Evolutionary conservation across 2,888 invertebrate species (phyloP).

Genomic region (Panopea generosa): DNA sequence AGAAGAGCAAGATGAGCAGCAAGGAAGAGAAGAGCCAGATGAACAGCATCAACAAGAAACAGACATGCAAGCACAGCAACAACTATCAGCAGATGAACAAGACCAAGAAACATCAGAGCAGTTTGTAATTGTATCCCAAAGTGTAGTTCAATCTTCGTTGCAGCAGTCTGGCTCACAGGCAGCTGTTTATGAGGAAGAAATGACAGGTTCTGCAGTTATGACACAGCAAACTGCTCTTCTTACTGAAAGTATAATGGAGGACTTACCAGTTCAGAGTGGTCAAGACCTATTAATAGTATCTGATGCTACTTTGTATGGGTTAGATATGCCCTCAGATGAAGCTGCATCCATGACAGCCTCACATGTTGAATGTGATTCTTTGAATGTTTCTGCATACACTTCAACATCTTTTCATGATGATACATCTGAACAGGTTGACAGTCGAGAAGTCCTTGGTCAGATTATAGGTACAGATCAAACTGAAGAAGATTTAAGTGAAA

Average conservation of each 20-base stretch:
- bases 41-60: background rate
- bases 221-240: constrained; percentile 49
- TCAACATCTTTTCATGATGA: constrained; percentile 65
- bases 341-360: constrained; percentile 70
- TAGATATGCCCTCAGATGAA: constrained; percentile 85
- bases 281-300: constrained; percentile 75
- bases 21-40: no score
- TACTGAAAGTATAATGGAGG: constrained; percentile 75
- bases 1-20: constrained; percentile 12
- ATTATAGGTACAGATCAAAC: constrained; percentile 56
- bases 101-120: constrained; percentile 23
- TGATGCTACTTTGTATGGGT: constrained; percentile 84
- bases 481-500: constrained; percentile 55
- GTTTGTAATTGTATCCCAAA: constrained; percentile 25
- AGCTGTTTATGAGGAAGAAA: constrained; percentile 16
- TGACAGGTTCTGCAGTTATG: constrained; percentile 9
- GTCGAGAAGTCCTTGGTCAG: constrained; percentile 59
- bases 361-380: constrained; percentile 68
- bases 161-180: constrained; percentile 13
- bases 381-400: constrained; percentile 62
- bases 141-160: constrained; percentile 18
- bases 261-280: constrained; percentile 66
- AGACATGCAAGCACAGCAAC: background rate
- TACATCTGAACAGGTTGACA: constrained; percentile 62
- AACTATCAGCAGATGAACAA: background rate